Percentiles rank a stretch among this genome's conserved stretches.
These are phyloP conservation scores for Bos indicus DNA, from an alignment of 2,113 vertebrate genomes.

Conservation along the genomic window DNA sequence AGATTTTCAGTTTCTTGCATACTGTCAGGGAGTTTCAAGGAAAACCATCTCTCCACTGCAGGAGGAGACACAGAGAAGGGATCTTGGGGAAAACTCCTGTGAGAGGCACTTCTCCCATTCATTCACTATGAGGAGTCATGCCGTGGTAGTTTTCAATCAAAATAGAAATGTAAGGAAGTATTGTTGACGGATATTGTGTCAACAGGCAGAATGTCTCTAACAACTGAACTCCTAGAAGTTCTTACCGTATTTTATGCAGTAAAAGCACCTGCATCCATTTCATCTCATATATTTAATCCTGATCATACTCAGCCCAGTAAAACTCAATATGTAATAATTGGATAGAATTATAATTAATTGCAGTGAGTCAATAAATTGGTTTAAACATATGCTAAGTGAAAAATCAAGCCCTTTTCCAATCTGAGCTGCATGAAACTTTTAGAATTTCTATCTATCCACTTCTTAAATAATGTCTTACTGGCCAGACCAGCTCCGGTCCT, in stretches of 20 bases:
- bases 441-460: neutral
- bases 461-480: neutral
- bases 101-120: neutral
- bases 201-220: neutral
- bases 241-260: neutral
- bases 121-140: neutral
- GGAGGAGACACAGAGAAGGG: neutral
- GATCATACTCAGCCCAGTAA: neutral
- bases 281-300: neutral
- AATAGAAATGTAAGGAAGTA: neutral
- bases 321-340: neutral
- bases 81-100: neutral
- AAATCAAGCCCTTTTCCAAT: neutral
- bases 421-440: neutral
- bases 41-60: neutral
- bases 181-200: neutral
- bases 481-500: too few relatives aligned
- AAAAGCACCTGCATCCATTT: neutral
- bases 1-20: neutral
- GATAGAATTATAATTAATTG: neutral
- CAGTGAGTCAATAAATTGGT: neutral
- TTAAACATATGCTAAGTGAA: neutral
- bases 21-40: neutral
- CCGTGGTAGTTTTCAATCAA: neutral
- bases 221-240: neutral